Evolutionary conservation across 2,113 vertebrate genomes (phyloP).

Genomic region (Uropsilus gracilis): DNA sequence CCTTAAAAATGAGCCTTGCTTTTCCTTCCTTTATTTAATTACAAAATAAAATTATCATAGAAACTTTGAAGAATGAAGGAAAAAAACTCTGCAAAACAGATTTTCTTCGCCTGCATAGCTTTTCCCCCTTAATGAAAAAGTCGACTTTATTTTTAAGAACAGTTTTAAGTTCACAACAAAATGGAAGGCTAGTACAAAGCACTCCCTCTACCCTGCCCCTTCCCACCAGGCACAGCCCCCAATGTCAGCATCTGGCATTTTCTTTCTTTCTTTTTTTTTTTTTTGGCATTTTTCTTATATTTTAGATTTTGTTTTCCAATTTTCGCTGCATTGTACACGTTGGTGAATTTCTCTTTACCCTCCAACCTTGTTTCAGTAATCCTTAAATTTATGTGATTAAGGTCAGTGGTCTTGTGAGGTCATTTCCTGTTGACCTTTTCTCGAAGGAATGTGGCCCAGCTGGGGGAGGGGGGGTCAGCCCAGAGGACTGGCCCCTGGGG

Average conservation of each 20-base stretch:
- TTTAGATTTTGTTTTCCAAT: not conserved
- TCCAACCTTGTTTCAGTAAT: not conserved
- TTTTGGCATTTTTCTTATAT: not conserved
- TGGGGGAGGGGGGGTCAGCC: not conserved
- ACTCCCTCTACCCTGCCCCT: not conserved
- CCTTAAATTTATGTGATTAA: constrained; percentile 37
- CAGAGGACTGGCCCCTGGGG: not conserved
- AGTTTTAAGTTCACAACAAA: constrained; percentile 11
- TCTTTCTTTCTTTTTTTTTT: not conserved
- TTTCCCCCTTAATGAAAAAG: not conserved
- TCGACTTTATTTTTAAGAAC: not conserved
- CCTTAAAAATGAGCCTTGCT: not conserved
- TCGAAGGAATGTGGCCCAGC: constrained; percentile 12
- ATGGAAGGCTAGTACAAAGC: not conserved
- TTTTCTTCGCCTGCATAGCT: not conserved
- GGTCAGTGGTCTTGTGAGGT: constrained; percentile 39
- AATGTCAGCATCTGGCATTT: not conserved
- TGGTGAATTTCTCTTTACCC: not conserved
- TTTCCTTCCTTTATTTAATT: not conserved
- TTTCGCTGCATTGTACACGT: not conserved
- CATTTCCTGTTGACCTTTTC: constrained; percentile 73
- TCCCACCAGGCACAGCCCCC: not conserved
- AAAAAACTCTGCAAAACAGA: not conserved
- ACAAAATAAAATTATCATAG: not conserved
- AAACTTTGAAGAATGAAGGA: not conserved